Percentiles rank a stretch among this genome's conserved stretches.
Conservation (phyloP, 2,888 invertebrate genomes). For the Serrognathus titanus region DNA sequence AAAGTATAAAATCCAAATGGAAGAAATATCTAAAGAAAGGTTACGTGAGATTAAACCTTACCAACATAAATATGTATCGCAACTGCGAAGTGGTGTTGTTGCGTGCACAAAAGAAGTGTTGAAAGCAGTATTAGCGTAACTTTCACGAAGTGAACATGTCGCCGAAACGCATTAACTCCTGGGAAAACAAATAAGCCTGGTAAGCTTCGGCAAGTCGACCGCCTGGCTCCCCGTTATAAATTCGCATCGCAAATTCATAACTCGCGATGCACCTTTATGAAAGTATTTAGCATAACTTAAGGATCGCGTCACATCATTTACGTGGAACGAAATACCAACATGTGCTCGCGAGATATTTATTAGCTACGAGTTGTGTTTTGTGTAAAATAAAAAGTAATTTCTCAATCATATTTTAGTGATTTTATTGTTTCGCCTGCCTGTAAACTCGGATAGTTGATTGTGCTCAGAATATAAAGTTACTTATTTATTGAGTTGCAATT, state of each 20-base stretch:
- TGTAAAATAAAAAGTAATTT: slow-evolving; percentile 47
- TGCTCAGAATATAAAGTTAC: slow-evolving; percentile 50
- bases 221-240: slow-evolving; percentile 19
- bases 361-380: slow-evolving; percentile 40
- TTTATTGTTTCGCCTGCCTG: slow-evolving; percentile 50
- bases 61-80: too few species aligned
- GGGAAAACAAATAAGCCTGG: neutral
- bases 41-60: too few species aligned
- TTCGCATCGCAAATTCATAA: slow-evolving; percentile 23
- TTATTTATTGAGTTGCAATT: slow-evolving; percentile 51
- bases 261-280: slow-evolving; percentile 32
- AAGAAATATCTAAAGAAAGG: too few species aligned
- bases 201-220: neutral
- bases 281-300: slow-evolving; percentile 39
- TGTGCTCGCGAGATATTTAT: slow-evolving; percentile 45
- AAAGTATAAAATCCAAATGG: too few species aligned
- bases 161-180: too few species aligned
- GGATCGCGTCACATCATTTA: slow-evolving; percentile 33
- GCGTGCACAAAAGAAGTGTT: too few species aligned
- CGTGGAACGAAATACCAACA: slow-evolving; percentile 33
- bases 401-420: slow-evolving; percentile 52
- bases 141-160: too few species aligned
- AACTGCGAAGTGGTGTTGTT: too few species aligned
- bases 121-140: too few species aligned
- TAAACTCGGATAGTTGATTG: slow-evolving; percentile 51